These are phyloP conservation scores for Platygyra sinensis DNA, from an alignment of 64 coral and sea anemone species.

Conservation along the genomic window DNA sequence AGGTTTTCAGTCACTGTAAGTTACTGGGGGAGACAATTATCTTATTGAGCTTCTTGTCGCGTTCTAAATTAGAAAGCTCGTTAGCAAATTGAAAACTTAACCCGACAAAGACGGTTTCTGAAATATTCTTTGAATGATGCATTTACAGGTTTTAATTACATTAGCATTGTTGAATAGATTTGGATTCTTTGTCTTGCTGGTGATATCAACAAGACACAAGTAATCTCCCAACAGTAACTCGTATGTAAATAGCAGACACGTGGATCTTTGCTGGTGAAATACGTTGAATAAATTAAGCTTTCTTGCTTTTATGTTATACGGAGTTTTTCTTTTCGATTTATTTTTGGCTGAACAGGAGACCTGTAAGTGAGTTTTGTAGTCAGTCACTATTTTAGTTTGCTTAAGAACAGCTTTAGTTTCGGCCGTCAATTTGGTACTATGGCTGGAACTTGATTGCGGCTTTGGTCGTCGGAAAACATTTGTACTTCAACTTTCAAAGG, in stretches of 20 bases:
- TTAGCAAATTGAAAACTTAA: neutral
- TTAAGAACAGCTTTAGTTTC: neutral
- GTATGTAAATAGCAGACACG: constrained; percentile 12
- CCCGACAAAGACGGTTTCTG: neutral
- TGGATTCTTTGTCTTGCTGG: neutral
- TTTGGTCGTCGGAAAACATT: neutral
- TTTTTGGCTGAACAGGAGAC: neutral
- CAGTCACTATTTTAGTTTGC: neutral
- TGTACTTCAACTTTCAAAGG: neutral
- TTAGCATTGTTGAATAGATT: constrained; percentile 8
- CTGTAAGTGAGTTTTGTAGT: neutral
- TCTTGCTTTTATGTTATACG: neutral
- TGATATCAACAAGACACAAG: neutral
- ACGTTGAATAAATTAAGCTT: neutral
- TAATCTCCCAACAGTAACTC: neutral
- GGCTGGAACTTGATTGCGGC: neutral
- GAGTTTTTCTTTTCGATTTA: neutral
- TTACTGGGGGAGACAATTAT: neutral
- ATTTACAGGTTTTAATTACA: constrained; percentile 18
- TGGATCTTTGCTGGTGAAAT: neutral
- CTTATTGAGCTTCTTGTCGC: neutral
- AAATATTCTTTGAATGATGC: neutral
- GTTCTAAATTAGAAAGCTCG: neutral
- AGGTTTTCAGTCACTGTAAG: neutral
- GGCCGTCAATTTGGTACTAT: neutral